Percentiles rank a stretch among this genome's conserved stretches.
phyloP scores from a whole-genome alignment of 2,888 invertebrate species.

The Zaprionus lineosus region DNA sequence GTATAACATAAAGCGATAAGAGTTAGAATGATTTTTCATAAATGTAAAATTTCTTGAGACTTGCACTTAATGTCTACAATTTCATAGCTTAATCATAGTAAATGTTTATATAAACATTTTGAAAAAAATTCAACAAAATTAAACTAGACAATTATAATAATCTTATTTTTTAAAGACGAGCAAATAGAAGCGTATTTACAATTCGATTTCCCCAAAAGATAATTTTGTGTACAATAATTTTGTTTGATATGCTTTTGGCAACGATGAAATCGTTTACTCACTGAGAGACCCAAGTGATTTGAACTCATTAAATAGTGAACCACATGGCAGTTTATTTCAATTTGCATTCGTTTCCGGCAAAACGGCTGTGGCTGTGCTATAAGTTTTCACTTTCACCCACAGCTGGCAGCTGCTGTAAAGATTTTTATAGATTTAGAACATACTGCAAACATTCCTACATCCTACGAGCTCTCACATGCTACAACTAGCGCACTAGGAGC shows the following conservation, averaged over 20 bases:
- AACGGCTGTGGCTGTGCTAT: conserved; percentile 33
- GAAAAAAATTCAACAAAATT: no score
- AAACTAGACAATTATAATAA: no score
- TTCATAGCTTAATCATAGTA: no score
- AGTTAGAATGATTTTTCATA: no score
- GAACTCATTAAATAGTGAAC: conserved; percentile 29
- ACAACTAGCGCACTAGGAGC: conserved; percentile 17
- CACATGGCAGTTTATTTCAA: conserved; percentile 57
- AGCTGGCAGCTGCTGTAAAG: conserved; percentile 60
- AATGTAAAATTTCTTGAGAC: no score
- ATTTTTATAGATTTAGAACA: conserved; percentile 57
- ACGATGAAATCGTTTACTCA: conserved; percentile 5
- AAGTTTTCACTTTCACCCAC: conserved; percentile 62
- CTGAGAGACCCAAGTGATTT: conserved; percentile 19
- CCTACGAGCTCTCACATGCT: conserved; percentile 40
- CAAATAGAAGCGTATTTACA: background rate
- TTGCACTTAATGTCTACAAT: no score
- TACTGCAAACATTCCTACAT: conserved; percentile 43
- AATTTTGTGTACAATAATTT: background rate
- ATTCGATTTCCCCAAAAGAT: background rate
- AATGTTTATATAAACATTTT: no score
- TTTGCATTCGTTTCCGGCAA: conserved; percentile 66
- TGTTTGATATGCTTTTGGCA: conserved; percentile 1
- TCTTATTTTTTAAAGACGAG: background rate
- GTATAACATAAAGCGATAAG: no score